Conservation (phyloP, 2,797 vertebrate species). For the Hapalemur alaotrensis region DNA sequence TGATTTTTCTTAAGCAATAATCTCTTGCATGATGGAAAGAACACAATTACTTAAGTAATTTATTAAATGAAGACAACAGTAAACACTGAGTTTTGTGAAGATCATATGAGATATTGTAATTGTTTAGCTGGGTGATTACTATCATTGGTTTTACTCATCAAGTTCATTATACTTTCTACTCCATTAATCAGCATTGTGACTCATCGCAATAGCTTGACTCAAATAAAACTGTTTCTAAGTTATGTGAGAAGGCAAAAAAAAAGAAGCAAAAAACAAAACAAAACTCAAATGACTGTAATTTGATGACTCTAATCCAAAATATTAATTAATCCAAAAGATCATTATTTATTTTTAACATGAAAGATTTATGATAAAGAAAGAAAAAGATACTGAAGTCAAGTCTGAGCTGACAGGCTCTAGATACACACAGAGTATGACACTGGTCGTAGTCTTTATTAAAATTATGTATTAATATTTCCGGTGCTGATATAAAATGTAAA, state of each 20-base stretch:
- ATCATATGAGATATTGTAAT: not conserved
- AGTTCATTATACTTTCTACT: not conserved
- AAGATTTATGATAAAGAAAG: not conserved
- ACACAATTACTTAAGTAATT: not conserved
- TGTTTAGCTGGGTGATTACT: not conserved
- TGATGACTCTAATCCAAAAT: not conserved
- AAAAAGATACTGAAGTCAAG: not conserved
- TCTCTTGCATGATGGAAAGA: not conserved
- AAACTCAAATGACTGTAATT: not conserved
- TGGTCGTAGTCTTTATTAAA: not conserved
- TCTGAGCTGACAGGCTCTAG: not conserved
- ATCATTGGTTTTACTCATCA: not conserved
- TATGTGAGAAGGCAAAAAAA: not conserved
- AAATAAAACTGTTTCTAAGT: not conserved
- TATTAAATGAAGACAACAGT: not conserved
- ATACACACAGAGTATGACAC: not conserved
- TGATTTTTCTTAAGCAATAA: not conserved
- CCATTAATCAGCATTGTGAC: not conserved
- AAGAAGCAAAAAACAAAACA: not conserved
- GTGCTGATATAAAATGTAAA: not conserved
- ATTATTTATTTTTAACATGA: not conserved
- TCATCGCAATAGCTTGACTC: not conserved
- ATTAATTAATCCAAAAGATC: not conserved
- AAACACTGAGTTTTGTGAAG: not conserved
- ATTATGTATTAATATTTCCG: not conserved